These are phyloP conservation scores for Potorous gilbertii DNA, from an alignment of 2,797 vertebrate species.

Conservation along the genomic window DNA sequence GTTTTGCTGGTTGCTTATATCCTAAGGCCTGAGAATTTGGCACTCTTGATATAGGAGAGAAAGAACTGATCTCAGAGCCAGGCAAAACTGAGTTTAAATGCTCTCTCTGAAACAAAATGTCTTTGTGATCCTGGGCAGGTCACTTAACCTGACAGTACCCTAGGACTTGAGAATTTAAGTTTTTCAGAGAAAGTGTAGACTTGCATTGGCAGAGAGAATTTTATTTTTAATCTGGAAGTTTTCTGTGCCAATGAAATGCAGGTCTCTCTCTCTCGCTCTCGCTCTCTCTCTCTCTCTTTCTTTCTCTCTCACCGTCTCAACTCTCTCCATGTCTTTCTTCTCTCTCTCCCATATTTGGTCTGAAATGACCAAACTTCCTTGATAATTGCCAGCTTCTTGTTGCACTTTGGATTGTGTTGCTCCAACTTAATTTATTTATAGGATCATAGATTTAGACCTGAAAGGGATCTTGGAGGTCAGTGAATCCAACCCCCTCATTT, in stretches of 20 bases:
- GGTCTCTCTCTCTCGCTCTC: no score
- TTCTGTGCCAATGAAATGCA: no score
- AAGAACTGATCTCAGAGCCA: background rate
- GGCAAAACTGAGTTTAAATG: background rate
- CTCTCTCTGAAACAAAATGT: background rate
- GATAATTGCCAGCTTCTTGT: no score
- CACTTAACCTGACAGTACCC: background rate
- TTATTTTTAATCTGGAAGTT: background rate
- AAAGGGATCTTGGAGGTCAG: no score
- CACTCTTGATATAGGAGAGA: background rate
- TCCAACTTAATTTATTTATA: no score
- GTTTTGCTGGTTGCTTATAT: background rate
- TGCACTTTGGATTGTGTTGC: no score
- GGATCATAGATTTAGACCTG: no score
- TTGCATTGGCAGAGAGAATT: background rate
- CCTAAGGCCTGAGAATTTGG: background rate
- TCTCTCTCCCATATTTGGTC: no score
- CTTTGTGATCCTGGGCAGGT: background rate
- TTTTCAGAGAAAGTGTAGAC: background rate
- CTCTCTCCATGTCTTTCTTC: no score
- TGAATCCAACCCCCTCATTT: background rate
- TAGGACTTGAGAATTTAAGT: background rate
- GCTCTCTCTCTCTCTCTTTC: no score
- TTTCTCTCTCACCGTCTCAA: no score
- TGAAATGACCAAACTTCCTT: no score